Percentiles rank a stretch among this genome's conserved stretches.
Evolutionary conservation across 1,140 invertebrate genomes (phyloP).

Genomic region (Zeugodacus cucurbitae): DNA sequence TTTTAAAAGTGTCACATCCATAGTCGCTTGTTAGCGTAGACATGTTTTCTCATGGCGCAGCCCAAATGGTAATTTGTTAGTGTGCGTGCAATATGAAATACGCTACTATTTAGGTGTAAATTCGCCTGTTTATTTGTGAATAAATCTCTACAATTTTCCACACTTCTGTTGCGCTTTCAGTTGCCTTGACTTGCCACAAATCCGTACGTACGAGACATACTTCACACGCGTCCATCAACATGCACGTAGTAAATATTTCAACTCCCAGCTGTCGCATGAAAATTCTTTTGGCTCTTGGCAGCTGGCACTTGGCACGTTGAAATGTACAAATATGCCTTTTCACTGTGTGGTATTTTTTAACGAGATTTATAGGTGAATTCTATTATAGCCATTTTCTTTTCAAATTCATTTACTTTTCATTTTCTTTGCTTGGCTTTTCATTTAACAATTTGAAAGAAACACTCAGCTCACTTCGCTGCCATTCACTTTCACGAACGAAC

Average conservation of each 20-base stretch:
- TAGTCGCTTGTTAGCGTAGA: too few species aligned
- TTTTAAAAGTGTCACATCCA: too few species aligned
- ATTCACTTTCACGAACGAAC: not conserved
- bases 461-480: not conserved
- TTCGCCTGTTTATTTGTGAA: too few species aligned
- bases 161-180: too few species aligned
- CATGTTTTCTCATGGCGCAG: too few species aligned
- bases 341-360: not conserved
- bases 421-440: not conserved
- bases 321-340: not conserved
- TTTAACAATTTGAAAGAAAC: not conserved
- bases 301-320: not conserved
- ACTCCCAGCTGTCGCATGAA: too few species aligned
- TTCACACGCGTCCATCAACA: not conserved
- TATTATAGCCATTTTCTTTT: not conserved
- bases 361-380: constrained; percentile 9
- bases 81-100: too few species aligned
- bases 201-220: not conserved
- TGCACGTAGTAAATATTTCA: not conserved
- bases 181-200: not conserved
- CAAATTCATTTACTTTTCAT: not conserved
- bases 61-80: too few species aligned
- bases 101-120: too few species aligned
- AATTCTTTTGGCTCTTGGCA: not conserved
- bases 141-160: too few species aligned